phyloP scores from a whole-genome alignment of 2,888 invertebrate species.

The Iselma pallidipennis region DNA sequence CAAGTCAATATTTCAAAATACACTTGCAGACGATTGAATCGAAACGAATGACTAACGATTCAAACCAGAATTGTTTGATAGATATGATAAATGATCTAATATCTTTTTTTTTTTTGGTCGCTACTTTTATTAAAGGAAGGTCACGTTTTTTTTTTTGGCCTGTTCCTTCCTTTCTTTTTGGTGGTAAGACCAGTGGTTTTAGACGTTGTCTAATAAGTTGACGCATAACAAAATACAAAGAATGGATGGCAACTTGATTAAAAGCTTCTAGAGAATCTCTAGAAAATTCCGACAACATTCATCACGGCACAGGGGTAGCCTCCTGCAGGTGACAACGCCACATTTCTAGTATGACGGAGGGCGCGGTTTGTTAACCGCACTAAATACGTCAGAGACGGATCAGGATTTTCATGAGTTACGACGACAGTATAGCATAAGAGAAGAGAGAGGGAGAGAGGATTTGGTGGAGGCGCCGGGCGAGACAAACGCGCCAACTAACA shows the following conservation, averaged over 20 bases:
- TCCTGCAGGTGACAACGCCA: constrained; percentile 9
- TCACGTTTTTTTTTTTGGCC: background rate
- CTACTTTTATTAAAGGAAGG: background rate
- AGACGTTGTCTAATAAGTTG: background rate
- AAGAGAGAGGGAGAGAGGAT: background rate
- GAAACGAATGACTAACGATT: constrained; percentile 28
- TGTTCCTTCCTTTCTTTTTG: too few relatives aligned
- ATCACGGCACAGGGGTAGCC: background rate
- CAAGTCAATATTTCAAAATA: constrained; percentile 28
- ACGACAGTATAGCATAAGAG: background rate
- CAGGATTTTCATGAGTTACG: constrained; percentile 4
- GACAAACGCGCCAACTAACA: background rate
- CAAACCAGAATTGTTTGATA: constrained; percentile 10
- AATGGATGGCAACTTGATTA: background rate
- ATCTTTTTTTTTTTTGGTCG: constrained; percentile 12
- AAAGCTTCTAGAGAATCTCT: background rate
- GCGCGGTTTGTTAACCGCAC: constrained; percentile 3
- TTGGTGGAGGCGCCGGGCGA: constrained; percentile 6
- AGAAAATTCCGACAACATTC: background rate
- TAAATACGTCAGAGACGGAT: constrained; percentile 8
- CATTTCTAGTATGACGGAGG: background rate
- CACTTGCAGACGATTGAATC: constrained; percentile 25
- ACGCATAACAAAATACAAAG: background rate
- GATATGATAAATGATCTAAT: constrained; percentile 26
- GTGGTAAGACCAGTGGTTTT: background rate